Conservation (phyloP, 2,888 invertebrate species). For the Theristus sp. region DNA sequence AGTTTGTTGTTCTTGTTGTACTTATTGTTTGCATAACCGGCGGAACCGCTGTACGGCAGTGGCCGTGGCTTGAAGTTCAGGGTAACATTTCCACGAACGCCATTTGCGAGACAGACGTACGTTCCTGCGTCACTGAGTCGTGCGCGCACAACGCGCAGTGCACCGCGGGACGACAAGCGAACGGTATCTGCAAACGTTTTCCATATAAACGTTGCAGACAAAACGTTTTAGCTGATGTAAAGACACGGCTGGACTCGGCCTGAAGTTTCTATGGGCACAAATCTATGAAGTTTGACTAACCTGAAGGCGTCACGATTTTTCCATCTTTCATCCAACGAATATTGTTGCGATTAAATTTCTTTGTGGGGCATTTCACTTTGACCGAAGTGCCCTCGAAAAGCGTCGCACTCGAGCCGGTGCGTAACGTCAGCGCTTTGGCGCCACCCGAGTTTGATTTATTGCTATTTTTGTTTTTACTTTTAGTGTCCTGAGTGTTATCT, state of each 20-base stretch:
- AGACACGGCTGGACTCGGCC: too few species aligned
- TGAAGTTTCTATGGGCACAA: too few species aligned
- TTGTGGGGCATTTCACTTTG: constrained; percentile 76
- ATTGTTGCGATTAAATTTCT: constrained; percentile 50
- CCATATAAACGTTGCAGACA: constrained; percentile 35
- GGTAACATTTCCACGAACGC: constrained; percentile 53
- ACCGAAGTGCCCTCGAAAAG: constrained; percentile 70
- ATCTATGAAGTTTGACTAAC: too few species aligned
- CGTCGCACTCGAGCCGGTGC: constrained; percentile 59
- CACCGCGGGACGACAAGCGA: constrained; percentile 69
- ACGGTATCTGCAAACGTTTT: constrained; percentile 29
- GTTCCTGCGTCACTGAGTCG: constrained; percentile 59
- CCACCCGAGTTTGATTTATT: not conserved
- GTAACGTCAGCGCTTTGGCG: not conserved
- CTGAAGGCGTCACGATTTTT: too few species aligned
- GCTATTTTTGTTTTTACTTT: not conserved
- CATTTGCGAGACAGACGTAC: constrained; percentile 56
- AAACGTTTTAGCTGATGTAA: too few species aligned
- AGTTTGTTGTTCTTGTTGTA: too few species aligned
- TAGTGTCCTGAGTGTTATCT: too few species aligned
- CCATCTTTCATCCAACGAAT: constrained; percentile 39
- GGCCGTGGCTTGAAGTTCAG: constrained; percentile 52
- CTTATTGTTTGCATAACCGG: too few species aligned
- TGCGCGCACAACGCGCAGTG: constrained; percentile 58
- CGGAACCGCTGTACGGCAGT: too few species aligned